A percentile compares a stretch with the other conserved stretches of the same genome.
These are phyloP conservation scores for Sibirionetta formosa DNA, from an alignment of 2,797 vertebrate genomes.

Conservation along the genomic window DNA sequence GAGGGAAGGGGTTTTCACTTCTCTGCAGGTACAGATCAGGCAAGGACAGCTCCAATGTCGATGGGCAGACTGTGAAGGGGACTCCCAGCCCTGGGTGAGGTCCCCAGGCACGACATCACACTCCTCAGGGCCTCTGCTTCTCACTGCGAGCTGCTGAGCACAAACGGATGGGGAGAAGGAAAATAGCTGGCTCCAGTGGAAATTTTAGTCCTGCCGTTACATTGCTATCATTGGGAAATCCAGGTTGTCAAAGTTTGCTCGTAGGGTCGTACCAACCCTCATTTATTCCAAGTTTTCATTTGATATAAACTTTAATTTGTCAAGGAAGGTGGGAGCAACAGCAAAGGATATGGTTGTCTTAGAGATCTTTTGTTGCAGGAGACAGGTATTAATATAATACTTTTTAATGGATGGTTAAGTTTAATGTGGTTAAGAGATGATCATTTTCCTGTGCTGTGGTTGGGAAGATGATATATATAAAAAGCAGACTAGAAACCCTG, in stretches of 20 bases:
- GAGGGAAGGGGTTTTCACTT: not conserved
- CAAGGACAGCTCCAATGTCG: not conserved
- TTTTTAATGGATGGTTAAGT: not conserved
- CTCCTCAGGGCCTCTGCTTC: not conserved
- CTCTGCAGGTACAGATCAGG: not conserved
- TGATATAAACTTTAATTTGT: not conserved
- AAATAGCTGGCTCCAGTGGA: not conserved
- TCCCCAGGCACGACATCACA: rapidly evolving
- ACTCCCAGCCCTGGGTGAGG: not conserved
- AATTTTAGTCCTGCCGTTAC: rapidly evolving
- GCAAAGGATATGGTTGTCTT: not conserved
- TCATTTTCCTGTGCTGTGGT: not conserved
- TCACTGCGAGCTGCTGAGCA: not conserved
- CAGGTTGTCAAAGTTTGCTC: not conserved
- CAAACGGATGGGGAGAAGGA: rapidly evolving
- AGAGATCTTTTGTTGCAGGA: not conserved
- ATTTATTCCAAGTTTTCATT: not conserved
- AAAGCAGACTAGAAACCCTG: not conserved
- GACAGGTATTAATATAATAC: not conserved
- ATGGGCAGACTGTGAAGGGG: not conserved
- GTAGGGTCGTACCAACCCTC: not conserved
- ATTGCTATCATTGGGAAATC: not conserved
- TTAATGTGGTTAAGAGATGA: constrained; percentile 28
- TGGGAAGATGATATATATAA: not conserved
- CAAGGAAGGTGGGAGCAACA: not conserved